Conservation (phyloP, 2,888 invertebrate genomes). For the Apotomis turbidana region DNA sequence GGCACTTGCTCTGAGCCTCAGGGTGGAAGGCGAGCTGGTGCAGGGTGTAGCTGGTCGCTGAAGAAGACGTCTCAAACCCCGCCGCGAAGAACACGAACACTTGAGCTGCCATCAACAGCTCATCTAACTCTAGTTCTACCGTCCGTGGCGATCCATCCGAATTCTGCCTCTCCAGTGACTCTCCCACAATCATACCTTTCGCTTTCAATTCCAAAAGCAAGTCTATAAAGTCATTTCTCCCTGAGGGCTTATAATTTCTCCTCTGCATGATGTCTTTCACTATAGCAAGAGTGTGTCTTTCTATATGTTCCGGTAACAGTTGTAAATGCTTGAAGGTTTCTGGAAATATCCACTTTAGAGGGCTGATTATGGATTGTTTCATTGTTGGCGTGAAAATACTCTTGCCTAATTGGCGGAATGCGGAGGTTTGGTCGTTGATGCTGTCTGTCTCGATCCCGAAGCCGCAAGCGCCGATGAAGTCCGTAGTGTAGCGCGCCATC, state of each 20-base stretch:
- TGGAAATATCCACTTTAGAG: constrained; percentile 49
- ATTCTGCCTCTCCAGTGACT: constrained; percentile 49
- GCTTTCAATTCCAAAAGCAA: constrained; percentile 56
- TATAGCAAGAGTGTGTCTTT: constrained; percentile 48
- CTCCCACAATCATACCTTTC: constrained; percentile 52
- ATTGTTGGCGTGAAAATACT: background rate
- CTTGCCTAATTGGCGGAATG: background rate
- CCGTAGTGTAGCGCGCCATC: constrained; percentile 13
- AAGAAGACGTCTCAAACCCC: constrained; percentile 66
- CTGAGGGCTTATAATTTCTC: constrained; percentile 51
- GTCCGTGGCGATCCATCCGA: constrained; percentile 49
- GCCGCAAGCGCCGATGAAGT: constrained; percentile 22
- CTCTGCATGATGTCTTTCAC: constrained; percentile 50
- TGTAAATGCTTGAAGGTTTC: constrained; percentile 46
- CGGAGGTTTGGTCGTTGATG: background rate
- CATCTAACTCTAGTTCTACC: constrained; percentile 54
- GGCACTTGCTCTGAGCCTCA: constrained; percentile 56
- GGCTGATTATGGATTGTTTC: background rate
- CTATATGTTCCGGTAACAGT: constrained; percentile 46
- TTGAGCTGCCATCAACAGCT: constrained; percentile 55
- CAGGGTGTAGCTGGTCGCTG: constrained; percentile 51
- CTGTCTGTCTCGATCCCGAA: constrained; percentile 15
- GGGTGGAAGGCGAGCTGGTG: constrained; percentile 62
- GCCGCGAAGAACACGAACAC: constrained; percentile 60
- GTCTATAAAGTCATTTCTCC: constrained; percentile 59